Conservation (phyloP, 2,888 invertebrate genomes). For the Synanthedon andrenaeformis region DNA sequence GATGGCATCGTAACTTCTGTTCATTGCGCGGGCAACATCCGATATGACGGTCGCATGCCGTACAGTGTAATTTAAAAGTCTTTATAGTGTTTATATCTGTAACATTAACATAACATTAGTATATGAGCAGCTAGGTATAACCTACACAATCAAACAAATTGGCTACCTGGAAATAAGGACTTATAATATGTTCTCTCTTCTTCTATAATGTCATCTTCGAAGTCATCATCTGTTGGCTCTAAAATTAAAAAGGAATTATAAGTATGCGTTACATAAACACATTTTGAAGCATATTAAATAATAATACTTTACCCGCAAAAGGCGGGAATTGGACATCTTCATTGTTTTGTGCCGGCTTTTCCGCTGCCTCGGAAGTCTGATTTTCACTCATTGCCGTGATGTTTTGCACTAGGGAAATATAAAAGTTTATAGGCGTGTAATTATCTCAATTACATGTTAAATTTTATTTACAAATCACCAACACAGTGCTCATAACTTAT, state of each 20-base stretch:
- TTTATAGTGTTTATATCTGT: conserved; percentile 72
- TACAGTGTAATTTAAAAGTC: conserved; percentile 76
- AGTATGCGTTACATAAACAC: too few species aligned
- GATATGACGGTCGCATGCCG: conserved; percentile 80
- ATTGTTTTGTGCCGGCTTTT: conserved; percentile 46
- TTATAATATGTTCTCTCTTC: conserved; percentile 66
- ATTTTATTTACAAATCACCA: too few species aligned
- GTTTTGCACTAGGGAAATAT: neutral
- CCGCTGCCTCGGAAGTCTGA: conserved; percentile 12
- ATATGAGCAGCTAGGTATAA: neutral
- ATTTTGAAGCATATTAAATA: neutral
- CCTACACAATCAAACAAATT: neutral
- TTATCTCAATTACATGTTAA: too few species aligned
- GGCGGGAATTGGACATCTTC: conserved; percentile 51
- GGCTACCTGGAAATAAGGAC: conserved; percentile 55
- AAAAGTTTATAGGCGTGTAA: too few species aligned
- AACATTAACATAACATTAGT: conserved; percentile 17
- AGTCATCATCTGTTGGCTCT: conserved; percentile 57
- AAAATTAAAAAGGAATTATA: conserved; percentile 12
- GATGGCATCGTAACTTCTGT: conserved; percentile 77
- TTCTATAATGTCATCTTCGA: conserved; percentile 64
- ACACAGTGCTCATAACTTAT: too few species aligned
- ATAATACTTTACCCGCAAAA: conserved; percentile 38
- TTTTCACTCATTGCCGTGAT: conserved; percentile 5
- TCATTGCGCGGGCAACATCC: conserved; percentile 77